Base-by-base conservation (phyloP, 2,888 invertebrate species). In the Stomorhina lunata region DNA sequence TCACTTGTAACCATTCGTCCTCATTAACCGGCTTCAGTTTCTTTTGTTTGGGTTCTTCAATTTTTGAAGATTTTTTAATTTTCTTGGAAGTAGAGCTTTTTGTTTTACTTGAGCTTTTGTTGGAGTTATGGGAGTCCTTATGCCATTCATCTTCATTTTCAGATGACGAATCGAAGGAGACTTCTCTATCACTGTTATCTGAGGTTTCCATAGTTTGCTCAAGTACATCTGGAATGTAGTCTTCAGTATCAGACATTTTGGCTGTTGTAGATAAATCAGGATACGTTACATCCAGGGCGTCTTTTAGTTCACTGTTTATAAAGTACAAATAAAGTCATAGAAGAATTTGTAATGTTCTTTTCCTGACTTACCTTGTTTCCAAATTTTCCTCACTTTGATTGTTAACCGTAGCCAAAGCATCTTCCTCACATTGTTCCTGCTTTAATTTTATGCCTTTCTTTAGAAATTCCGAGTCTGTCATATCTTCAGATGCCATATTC, bases 1-100 rank as follows among this genome's bases (percentile, higher is more conserved):
- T 72, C 7, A 77, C 81, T n/a, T 77, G 77, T n/a, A 81, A 6
- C 43, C 66, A 37, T n/a, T 81, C 68, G 37, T 77, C 81, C 2
- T 71, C 80, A 50, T 65, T 50, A 1, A n/a, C n/a, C n/a, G n/a
- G n/a, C n/a, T 50, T 48, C 0, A 2, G 20, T 45, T 37, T 71
- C 29, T 53, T 48, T 43, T 65, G 20, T 22, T 65, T 32, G 25
- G 0, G 9, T n/a, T 68, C 37, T 25, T 50, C 50, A 2, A 0
- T n/a, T 48, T 29, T 45, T 29, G 2, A 4, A 4, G 27, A 27
- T 27, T 71, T 77, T 40, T 50, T 73, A 9, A 12, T 0, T 50
- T 59, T 73, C 15, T 27, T 77, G n/a, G 22, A 10, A 25, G 57
- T 0, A 34, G 37, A 45, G 17, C 2, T 40, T 66, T 37, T 79